phyloP scores from a whole-genome alignment of 2,888 invertebrate species.

The Lagria hirta region DNA sequence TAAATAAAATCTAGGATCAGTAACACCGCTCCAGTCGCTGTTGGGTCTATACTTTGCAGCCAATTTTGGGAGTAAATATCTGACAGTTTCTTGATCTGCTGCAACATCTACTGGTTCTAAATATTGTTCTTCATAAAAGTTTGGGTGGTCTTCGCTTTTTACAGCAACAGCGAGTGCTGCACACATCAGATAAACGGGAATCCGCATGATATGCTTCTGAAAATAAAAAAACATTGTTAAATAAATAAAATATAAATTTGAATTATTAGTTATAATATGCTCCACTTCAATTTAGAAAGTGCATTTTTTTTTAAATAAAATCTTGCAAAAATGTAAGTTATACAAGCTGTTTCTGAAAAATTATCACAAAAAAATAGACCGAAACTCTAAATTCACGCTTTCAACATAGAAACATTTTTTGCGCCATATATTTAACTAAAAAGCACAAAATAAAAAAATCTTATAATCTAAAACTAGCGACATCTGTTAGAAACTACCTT shows the following conservation, averaged over 20 bases:
- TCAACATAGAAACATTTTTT: too few species aligned
- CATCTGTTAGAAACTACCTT: too few species aligned
- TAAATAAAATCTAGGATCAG: constrained; percentile 52
- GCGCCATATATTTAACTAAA: too few species aligned
- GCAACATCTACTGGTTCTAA: constrained; percentile 46
- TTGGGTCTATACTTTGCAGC: constrained; percentile 57
- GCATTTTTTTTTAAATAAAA: too few species aligned
- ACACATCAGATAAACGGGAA: constrained; percentile 50
- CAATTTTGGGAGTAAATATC: constrained; percentile 58
- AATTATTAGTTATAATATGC: too few species aligned
- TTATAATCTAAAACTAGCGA: too few species aligned
- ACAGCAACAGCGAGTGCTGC: constrained; percentile 48
- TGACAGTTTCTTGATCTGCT: constrained; percentile 50
- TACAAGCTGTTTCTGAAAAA: too few species aligned
- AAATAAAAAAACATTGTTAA: constrained; percentile 24
- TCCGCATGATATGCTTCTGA: constrained; percentile 47
- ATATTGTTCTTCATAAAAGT: constrained; percentile 34
- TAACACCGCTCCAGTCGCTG: constrained; percentile 48
- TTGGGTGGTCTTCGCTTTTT: constrained; percentile 42
- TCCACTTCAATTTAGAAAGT: too few species aligned
- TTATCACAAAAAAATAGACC: too few species aligned
- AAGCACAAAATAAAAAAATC: too few species aligned
- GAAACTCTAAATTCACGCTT: too few species aligned
- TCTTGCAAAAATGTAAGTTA: too few species aligned
- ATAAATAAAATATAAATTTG: constrained; percentile 1